Conservation (phyloP, 2,113 vertebrate genomes). For the Dasyornis broadbenti region DNA sequence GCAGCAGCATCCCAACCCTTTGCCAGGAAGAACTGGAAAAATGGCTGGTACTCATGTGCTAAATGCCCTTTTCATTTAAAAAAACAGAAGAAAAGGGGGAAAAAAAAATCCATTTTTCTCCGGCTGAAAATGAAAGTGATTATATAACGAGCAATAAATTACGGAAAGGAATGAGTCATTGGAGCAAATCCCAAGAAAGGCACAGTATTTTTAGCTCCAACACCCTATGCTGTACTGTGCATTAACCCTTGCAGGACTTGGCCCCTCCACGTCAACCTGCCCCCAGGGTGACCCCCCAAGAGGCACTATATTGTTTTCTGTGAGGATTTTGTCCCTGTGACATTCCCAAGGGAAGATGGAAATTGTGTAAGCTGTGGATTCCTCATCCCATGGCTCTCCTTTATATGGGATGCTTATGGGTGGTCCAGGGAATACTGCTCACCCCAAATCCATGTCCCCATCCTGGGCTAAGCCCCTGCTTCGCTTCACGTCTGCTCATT, state of each 20-base stretch:
- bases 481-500: background rate
- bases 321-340: background rate
- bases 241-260: background rate
- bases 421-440: background rate
- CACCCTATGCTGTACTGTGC: background rate
- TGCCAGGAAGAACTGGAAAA: background rate
- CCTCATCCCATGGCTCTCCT: background rate
- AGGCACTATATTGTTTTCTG: background rate
- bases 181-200: constrained; percentile 35
- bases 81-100: background rate
- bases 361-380: background rate
- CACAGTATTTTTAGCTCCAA: constrained; percentile 66
- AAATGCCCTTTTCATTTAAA: background rate
- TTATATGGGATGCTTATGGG: background rate
- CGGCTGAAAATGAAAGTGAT: constrained; percentile 72
- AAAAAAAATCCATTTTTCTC: constrained; percentile 37
- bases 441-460: background rate
- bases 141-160: constrained; percentile 77
- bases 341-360: background rate
- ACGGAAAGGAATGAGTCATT: constrained; percentile 76
- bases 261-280: background rate
- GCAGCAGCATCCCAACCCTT: background rate
- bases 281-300: background rate
- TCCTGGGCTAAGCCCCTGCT: background rate
- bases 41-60: background rate